Conservation (phyloP, 1,140 invertebrate genomes). For the Manduca sexta region DNA sequence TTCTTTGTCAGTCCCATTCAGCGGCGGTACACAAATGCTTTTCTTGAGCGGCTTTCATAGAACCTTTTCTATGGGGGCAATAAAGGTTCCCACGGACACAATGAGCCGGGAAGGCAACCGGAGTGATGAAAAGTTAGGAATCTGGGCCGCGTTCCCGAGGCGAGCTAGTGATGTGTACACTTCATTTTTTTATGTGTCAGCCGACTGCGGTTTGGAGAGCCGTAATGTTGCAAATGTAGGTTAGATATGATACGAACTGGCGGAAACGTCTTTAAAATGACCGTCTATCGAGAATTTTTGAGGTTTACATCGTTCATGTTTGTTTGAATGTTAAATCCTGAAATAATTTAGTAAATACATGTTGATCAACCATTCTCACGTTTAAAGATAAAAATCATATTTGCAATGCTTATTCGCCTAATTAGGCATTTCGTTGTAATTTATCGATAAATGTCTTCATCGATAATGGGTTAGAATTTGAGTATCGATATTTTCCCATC, state of each 20-base stretch:
- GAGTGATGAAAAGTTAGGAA: constrained; percentile 67
- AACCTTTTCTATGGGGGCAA: constrained; percentile 64
- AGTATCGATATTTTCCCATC: background rate
- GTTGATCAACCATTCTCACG: background rate
- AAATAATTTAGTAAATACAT: too few species aligned
- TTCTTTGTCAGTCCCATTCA: constrained; percentile 61
- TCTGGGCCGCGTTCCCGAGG: constrained; percentile 61
- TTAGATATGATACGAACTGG: too few species aligned
- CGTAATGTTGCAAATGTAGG: too few species aligned
- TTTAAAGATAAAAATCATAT: background rate
- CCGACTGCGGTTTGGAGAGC: too few species aligned
- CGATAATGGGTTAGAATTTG: too few species aligned
- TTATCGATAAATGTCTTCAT: too few species aligned
- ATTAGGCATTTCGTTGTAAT: too few species aligned
- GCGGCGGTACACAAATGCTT: constrained; percentile 59
- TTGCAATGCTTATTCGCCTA: too few species aligned
- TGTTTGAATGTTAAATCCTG: too few species aligned
- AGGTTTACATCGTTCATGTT: too few species aligned
- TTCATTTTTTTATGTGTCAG: background rate
- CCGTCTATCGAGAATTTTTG: too few species aligned
- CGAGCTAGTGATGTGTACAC: constrained; percentile 34
- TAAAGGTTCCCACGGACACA: constrained; percentile 71
- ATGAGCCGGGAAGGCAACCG: constrained; percentile 59
- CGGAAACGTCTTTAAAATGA: too few species aligned
- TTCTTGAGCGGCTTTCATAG: constrained; percentile 63